Base-by-base conservation (phyloP, 2,888 invertebrate genomes). In the Sympetrum striolatum region DNA sequence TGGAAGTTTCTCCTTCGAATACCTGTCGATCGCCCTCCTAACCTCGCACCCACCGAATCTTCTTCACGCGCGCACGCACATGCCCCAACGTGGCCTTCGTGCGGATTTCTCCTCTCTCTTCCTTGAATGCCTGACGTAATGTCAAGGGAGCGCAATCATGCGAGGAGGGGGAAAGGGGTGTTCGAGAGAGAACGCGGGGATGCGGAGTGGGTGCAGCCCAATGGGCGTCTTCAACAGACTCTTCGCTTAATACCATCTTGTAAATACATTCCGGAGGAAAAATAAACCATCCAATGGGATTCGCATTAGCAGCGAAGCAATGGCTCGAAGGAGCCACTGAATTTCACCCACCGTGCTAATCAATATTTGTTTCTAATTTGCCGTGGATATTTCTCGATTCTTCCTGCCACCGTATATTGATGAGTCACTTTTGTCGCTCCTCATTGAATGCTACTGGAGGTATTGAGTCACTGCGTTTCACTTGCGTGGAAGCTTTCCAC, bases 121-220 rank as follows among this genome's bases (percentile, higher is more conserved):
- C 86, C 86, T 86, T 64, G 86, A 86, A 60, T 60, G 86, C 86
- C 60, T 86, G 86, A 86, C 86, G 86, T 86, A 86, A 86, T 58
- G 60, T 86, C 60, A 86, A 86, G 86, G 60, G 86, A 60, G 86
- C 86, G 58, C 86, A 37, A 82, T 82, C 10, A 82, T 25, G 37
- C 5, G 25, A 8, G 31, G 15, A 4, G n/a, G 12, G 44, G 22
- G 48, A 44, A 81, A 31, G 82, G 82, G 44, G 82, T 53, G 82
- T 5, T 44, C 10, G 81, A 2, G 48, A 48, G n/a, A 18, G 48
- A 53, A 31, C 10, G 48, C 15, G 44, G 81, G 25, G 12, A 4
- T n/a, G 48, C 0, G 82, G 82, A 18, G 35, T 8, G 37, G 22
- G 86, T 22, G 35, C 53, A 53, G 53, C 53, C 53, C 4, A 35